phyloP scores from a whole-genome alignment of 2,888 invertebrate species.

The Pilophorus perplexus region DNA sequence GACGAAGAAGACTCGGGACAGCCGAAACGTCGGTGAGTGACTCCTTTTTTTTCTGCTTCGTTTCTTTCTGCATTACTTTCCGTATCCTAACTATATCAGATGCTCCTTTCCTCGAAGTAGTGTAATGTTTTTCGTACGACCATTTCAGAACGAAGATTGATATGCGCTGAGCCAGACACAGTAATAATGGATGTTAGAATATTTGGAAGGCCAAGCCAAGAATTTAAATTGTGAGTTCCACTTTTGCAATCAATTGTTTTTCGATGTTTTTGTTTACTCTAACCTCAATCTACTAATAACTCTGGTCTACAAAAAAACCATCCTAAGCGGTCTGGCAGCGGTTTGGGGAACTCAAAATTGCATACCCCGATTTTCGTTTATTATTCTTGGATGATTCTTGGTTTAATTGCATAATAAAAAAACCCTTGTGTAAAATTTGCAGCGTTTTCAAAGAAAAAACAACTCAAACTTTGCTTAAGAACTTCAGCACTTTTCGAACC shows the following conservation, averaged over 20 bases:
- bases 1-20: constrained; percentile 30
- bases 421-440: no score
- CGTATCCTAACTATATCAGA: not conserved
- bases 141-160: constrained; percentile 31
- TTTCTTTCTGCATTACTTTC: not conserved
- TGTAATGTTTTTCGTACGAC: constrained; percentile 18
- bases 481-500: no score
- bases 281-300: no score
- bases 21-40: constrained; percentile 35
- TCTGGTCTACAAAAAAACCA: no score
- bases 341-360: no score
- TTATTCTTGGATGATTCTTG: no score
- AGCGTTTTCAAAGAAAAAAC: no score
- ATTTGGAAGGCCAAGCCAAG: constrained; percentile 28
- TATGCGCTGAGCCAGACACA: no score
- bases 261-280: not conserved
- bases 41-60: not conserved
- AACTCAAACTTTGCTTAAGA: no score
- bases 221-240: constrained; percentile 27
- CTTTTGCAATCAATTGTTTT: constrained; percentile 26
- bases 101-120: not conserved
- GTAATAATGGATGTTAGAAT: constrained; percentile 28
- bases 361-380: no score
- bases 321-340: no score
- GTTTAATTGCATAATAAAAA: no score